A percentile compares a stretch with the other conserved stretches of the same genome.
Evolutionary conservation across 1,140 invertebrate genomes (phyloP).

Genomic region (Phthorimaea operculella): DNA sequence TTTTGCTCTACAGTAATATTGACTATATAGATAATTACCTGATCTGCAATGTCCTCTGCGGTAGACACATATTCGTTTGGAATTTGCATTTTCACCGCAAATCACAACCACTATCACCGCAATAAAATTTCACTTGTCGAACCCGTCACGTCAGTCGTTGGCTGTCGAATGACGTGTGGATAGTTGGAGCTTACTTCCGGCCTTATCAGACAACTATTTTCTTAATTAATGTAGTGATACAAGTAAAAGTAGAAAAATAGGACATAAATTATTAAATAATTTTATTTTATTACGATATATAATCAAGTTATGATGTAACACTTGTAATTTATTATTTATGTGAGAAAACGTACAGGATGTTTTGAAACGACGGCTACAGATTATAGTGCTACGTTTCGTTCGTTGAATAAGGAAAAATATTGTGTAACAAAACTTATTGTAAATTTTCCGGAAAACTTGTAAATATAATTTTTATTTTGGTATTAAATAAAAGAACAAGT

Average conservation of each 20-base stretch:
- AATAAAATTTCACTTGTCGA: constrained; percentile 48
- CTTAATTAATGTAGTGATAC: neutral
- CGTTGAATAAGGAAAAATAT: neutral
- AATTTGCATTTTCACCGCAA: constrained; percentile 76
- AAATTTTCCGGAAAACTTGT: neutral
- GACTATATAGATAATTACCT: constrained; percentile 71
- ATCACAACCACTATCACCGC: constrained; percentile 49
- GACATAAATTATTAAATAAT: neutral
- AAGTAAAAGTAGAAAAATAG: constrained; percentile 4
- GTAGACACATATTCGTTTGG: constrained; percentile 89
- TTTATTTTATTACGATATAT: neutral
- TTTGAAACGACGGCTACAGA: neutral
- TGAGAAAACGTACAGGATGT: constrained; percentile 2
- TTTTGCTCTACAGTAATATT: constrained; percentile 7
- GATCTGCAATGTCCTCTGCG: constrained; percentile 94
- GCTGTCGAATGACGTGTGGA: constrained; percentile 61
- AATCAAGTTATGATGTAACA: constrained; percentile 1
- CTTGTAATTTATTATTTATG: neutral
- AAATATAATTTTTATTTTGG: neutral
- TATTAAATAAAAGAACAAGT: no score
- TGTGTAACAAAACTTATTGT: neutral
- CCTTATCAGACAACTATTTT: neutral
- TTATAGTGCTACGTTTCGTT: neutral
- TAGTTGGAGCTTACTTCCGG: constrained; percentile 58
- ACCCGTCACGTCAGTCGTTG: constrained; percentile 26